phyloP scores from a whole-genome alignment of 2,888 invertebrate species.

The Idaea biselata region DNA sequence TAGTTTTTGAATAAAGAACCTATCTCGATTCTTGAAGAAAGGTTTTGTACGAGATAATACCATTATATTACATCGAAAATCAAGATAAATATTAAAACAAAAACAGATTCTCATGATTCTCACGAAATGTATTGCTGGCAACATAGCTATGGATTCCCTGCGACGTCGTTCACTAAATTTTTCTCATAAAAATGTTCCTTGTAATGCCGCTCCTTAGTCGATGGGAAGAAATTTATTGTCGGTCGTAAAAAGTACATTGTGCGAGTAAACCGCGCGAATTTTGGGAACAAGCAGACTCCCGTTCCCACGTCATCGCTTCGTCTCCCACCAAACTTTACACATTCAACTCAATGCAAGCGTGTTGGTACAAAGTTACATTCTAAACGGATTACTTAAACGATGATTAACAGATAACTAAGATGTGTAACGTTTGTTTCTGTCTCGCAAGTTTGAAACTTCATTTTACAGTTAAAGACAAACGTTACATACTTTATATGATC shows the following conservation, averaged over 20 bases:
- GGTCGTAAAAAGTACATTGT: constrained; percentile 63
- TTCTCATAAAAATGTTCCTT: constrained; percentile 54
- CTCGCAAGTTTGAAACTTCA: no score
- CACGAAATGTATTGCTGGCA: constrained; percentile 2
- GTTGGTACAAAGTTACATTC: constrained; percentile 20
- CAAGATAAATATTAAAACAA: constrained; percentile 1
- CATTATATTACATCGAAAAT: no score
- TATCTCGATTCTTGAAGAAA: neutral
- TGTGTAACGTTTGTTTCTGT: no score
- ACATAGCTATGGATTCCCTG: constrained; percentile 5
- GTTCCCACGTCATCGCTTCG: constrained; percentile 52
- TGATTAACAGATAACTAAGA: constrained; percentile 1
- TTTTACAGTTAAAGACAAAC: no score
- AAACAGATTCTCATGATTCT: neutral
- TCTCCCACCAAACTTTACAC: constrained; percentile 46
- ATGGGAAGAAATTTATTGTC: constrained; percentile 65
- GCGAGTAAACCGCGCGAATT: constrained; percentile 51
- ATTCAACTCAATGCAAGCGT: constrained; percentile 26
- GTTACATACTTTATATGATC: no score
- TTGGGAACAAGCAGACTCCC: constrained; percentile 39
- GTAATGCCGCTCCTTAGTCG: constrained; percentile 55
- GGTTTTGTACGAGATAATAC: no score
- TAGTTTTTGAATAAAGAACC: neutral
- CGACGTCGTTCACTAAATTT: constrained; percentile 52
- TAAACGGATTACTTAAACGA: neutral